These are phyloP conservation scores for Eremophila alpestris DNA, from an alignment of 2,797 vertebrate genomes.

Conservation along the genomic window DNA sequence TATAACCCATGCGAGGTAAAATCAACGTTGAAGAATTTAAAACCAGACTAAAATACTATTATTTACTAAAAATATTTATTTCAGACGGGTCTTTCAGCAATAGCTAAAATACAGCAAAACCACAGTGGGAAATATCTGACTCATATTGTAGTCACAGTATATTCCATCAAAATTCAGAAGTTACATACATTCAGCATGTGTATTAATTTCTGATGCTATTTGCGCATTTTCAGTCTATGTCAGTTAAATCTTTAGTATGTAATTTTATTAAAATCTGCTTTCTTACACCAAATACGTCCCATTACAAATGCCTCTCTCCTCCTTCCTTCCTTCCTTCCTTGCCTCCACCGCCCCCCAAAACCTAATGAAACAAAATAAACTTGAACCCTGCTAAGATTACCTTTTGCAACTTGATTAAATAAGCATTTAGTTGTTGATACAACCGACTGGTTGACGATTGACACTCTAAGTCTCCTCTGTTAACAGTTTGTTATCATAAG, in stretches of 20 bases:
- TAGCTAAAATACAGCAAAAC: neutral
- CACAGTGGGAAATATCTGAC: neutral
- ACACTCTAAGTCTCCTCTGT: neutral
- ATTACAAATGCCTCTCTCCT: neutral
- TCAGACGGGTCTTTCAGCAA: neutral
- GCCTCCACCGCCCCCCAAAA: fast-evolving
- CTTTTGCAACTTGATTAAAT: neutral
- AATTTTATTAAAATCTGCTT: neutral
- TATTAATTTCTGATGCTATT: neutral
- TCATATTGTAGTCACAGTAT: neutral
- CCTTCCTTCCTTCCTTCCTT: neutral
- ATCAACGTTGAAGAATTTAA: neutral
- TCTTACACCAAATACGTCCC: neutral
- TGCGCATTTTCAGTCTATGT: neutral
- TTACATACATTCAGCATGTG: neutral
- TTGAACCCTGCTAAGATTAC: neutral
- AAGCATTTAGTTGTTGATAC: conserved; percentile 9
- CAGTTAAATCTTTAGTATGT: neutral
- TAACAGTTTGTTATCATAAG: conserved; percentile 41
- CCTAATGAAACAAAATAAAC: neutral
- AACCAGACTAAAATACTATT: neutral
- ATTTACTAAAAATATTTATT: neutral
- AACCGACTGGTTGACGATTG: neutral
- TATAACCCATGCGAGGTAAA: neutral
- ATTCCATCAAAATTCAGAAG: neutral